These are phyloP conservation scores for Apus apus DNA, from an alignment of 2,113 vertebrate species.

Conservation along the genomic window DNA sequence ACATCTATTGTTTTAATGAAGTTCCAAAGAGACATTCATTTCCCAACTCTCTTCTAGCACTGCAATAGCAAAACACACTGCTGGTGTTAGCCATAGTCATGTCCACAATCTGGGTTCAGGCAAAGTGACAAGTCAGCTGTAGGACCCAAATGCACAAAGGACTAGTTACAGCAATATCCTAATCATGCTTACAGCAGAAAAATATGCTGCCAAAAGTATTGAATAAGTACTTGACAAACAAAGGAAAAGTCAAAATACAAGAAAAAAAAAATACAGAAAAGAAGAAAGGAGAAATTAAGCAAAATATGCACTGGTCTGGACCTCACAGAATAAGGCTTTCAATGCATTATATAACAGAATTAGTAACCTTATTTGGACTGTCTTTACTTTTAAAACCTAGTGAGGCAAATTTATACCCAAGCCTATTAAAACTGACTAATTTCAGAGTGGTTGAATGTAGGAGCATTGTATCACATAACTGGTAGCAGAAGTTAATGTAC, in stretches of 20 bases:
- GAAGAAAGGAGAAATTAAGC: not conserved
- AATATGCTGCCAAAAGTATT: not conserved
- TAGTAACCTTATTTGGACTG: not conserved
- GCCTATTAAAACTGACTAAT: not conserved
- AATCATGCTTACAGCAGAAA: not conserved
- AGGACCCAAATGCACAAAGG: not conserved
- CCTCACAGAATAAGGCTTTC: not conserved
- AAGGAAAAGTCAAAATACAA: not conserved
- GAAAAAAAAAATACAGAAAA: not conserved
- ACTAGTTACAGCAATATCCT: not conserved
- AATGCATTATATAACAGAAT: not conserved
- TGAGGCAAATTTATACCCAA: not conserved
- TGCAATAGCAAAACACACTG: conserved; percentile 25
- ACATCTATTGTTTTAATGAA: conserved; percentile 32
- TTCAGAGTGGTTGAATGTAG: conserved; percentile 7
- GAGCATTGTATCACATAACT: not conserved
- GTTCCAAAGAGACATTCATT: not conserved
- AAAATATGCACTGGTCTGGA: not conserved
- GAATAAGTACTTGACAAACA: not conserved
- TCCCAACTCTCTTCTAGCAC: not conserved
- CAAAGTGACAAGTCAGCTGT: not conserved
- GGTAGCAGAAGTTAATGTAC: not conserved
- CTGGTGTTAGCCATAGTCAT: not conserved
- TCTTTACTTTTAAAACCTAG: not conserved
- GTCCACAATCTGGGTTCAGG: conserved; percentile 10